These are phyloP conservation scores for Protobothrops mucrosquamatus DNA, from an alignment of 2,113 vertebrate genomes.

Conservation along the genomic window DNA sequence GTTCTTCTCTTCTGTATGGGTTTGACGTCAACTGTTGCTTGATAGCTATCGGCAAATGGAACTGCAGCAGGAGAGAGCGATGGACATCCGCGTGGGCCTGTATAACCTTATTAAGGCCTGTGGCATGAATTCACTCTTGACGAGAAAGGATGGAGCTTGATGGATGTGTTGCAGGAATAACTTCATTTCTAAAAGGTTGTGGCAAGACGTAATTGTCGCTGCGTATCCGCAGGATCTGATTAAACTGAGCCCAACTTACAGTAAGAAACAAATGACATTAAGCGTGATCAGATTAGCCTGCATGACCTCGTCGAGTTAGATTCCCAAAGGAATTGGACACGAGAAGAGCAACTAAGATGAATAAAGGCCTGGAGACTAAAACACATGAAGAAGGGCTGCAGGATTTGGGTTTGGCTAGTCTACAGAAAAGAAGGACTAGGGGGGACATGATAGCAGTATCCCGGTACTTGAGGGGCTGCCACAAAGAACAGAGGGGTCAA, in stretches of 20 bases:
- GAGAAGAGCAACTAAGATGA: too few relatives aligned
- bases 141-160: background rate
- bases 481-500: too few relatives aligned
- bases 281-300: background rate
- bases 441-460: too few relatives aligned
- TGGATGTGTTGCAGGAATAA: conserved; percentile 46
- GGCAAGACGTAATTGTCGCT: conserved; percentile 60
- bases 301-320: fast-evolving
- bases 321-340: background rate
- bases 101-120: background rate
- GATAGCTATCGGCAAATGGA: conserved; percentile 2
- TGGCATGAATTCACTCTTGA: conserved; percentile 31
- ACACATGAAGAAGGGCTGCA: too few relatives aligned
- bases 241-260: conserved; percentile 36
- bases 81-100: fast-evolving
- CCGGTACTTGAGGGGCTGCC: too few relatives aligned
- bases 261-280: background rate
- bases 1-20: background rate
- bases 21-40: background rate
- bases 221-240: conserved; percentile 60
- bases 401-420: too few relatives aligned
- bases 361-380: too few relatives aligned
- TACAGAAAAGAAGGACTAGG: too few relatives aligned
- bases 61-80: background rate
- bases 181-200: conserved; percentile 60